A percentile compares a stretch with the other conserved stretches of the same genome.
phyloP scores from a whole-genome alignment of 1,140 invertebrate genomes.

The Sipha flava region DNA sequence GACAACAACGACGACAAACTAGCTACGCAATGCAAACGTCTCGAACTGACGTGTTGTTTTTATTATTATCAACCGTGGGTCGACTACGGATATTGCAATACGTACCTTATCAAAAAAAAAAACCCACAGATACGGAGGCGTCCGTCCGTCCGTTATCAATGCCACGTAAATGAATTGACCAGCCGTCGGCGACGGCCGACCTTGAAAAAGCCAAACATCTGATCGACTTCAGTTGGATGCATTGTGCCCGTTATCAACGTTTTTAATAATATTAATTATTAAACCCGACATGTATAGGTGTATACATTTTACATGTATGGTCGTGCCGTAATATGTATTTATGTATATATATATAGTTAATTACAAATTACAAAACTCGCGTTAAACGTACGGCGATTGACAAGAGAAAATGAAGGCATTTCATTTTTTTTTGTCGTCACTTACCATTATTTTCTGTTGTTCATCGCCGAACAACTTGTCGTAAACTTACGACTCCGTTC shows the following conservation, averaged over 20 bases:
- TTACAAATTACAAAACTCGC: not conserved
- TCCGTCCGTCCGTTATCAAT: not conserved
- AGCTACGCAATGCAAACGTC: no score
- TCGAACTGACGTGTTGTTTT: no score
- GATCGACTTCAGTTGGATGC: not conserved
- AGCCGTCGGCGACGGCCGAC: not conserved
- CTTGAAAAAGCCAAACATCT: constrained; percentile 1
- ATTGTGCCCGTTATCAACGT: constrained; percentile 2
- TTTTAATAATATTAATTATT: not conserved
- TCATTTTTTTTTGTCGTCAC: not conserved
- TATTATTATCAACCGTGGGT: no score
- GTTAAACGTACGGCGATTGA: no score
- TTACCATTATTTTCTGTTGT: not conserved
- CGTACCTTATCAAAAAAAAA: no score
- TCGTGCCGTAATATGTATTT: not conserved
- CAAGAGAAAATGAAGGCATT: not conserved
- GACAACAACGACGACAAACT: no score
- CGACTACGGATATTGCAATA: no score
- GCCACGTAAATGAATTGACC: not conserved
- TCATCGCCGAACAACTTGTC: no score
- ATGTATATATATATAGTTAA: no score
- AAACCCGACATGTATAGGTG: not conserved
- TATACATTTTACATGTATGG: not conserved
- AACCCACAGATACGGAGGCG: no score
- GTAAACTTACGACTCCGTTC: no score